Conservation (phyloP, 2,888 invertebrate genomes). For the Drosophila niveifrons region DNA sequence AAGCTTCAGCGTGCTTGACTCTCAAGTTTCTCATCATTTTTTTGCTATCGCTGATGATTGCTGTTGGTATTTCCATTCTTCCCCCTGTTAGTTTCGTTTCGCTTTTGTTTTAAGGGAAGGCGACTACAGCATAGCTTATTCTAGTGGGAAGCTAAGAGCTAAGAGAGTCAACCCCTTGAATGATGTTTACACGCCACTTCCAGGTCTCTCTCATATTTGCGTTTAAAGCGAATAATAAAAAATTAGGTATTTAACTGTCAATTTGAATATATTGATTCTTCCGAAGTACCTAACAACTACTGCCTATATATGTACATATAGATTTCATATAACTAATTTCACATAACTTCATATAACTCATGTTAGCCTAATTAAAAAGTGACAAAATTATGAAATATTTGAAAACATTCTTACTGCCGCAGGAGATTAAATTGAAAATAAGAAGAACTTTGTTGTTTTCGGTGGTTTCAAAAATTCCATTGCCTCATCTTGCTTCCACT, state of each 20-base stretch:
- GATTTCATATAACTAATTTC: too few relatives aligned
- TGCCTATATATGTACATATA: too few relatives aligned
- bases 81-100: conserved; percentile 41
- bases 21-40: conserved; percentile 78
- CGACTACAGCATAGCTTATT: not conserved
- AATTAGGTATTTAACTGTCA: conserved; percentile 39
- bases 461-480: conserved; percentile 37
- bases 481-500: conserved; percentile 35
- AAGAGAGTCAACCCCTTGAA: conserved; percentile 25
- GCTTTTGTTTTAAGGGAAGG: conserved; percentile 59
- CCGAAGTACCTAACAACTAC: not conserved
- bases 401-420: not conserved
- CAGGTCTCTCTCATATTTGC: conserved; percentile 57
- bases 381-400: too few relatives aligned
- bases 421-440: not conserved
- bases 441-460: conserved; percentile 21
- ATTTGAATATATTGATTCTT: conserved; percentile 24
- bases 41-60: conserved; percentile 32
- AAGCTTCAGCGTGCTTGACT: conserved; percentile 80
- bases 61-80: conserved; percentile 35
- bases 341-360: too few relatives aligned
- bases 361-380: too few relatives aligned
- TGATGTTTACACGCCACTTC: conserved; percentile 67
- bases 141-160: not conserved
- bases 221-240: conserved; percentile 55